Evolutionary conservation across 64 coral and sea anemone genomes (phyloP), one percentile per base, ranked within the genome.

Genomic region (Actinia equina): DNA sequence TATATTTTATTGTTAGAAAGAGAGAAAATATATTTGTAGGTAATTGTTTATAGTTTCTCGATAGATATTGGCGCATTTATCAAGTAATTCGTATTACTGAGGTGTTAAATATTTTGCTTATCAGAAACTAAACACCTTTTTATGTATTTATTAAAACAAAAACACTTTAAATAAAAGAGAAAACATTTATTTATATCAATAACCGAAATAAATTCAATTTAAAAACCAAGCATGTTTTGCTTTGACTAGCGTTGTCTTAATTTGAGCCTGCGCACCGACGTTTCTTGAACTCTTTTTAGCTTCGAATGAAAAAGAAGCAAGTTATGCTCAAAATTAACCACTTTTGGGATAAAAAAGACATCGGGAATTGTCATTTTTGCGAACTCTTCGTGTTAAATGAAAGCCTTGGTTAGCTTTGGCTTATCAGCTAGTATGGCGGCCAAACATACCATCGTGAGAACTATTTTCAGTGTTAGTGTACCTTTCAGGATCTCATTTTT

Each of bases 131-230:
- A 74, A 74, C 26, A 74, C 26, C 69, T 74, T 74, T 41, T 42
- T 74, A 42, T 30, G 27, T 74, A 74, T 74, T 74, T 74, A 74
- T 74, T 74, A 16, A 74, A 74, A 74, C 14, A 7, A 13, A 74
- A 74, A 30, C 69, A 26, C 69, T 74, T 41, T 2, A 15, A 26
- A 37, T 37, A 37, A 23, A 10, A 23, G 62, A 74, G 25, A 15
- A 74, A 3, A 74, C 10, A 13, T 74, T 74, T 74, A 74, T 74
- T 74, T 74, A 74, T 15, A 57, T 30, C 26, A 30, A 74, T 41
- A 74, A 74, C 41, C n/a, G 15, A 74, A 65, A 65, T 65, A 65
- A 65, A 65, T 65, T 23, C 55, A 20, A 65, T 74, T 74, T 74
- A 7, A 30, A 71, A 74, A 74, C 20, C 26, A 14, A 4, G 5